Evolutionary conservation across 2,113 vertebrate species (phyloP).

Genomic region (Callaeas wilsoni): DNA sequence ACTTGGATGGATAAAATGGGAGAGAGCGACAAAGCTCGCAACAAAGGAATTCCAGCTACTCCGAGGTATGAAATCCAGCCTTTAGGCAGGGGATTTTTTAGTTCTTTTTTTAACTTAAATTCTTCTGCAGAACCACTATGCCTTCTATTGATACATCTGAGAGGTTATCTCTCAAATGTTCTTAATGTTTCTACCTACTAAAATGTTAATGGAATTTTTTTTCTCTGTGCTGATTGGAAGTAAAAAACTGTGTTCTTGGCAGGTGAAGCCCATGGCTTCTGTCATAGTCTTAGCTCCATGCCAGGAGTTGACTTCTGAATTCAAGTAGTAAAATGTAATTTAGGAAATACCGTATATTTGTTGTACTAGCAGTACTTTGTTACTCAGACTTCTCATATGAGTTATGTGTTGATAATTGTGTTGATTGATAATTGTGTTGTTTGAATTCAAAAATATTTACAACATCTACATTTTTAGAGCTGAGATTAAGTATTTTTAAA

Average conservation of each 20-base stretch:
- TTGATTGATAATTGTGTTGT: too few species aligned
- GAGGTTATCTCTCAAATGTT: background rate
- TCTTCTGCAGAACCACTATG: background rate
- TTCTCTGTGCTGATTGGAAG: background rate
- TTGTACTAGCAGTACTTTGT: background rate
- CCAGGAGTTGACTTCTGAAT: background rate
- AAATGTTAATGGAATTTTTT: background rate
- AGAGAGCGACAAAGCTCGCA: conserved; percentile 86
- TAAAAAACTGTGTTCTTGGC: background rate
- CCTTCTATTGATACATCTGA: background rate
- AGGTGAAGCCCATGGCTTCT: background rate
- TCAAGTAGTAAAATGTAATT: background rate
- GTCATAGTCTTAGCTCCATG: background rate
- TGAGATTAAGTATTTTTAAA: background rate
- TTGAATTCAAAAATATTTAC: background rate
- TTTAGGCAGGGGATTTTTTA: background rate
- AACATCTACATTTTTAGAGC: background rate
- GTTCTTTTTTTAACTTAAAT: background rate
- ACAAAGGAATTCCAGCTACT: conserved; percentile 91
- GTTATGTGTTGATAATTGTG: background rate
- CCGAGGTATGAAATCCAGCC: conserved; percentile 14
- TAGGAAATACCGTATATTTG: background rate
- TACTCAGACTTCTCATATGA: background rate
- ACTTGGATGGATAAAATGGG: conserved; percentile 99
- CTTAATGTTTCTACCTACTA: background rate